A percentile compares a stretch with the other conserved stretches of the same genome.
Evolutionary conservation across 2,888 invertebrate species (phyloP).

Genomic region (Brenthis daphne): DNA sequence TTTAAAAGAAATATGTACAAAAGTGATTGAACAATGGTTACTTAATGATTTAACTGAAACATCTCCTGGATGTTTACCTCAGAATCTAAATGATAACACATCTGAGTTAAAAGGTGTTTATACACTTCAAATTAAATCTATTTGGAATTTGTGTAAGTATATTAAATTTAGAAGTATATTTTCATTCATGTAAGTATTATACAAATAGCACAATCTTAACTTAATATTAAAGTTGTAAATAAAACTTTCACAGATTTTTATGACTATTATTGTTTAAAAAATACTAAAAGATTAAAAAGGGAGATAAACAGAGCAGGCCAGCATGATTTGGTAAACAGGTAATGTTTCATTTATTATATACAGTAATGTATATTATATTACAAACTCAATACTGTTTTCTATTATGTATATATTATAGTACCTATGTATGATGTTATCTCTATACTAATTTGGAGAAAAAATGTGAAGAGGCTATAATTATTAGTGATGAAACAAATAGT

Average conservation of each 20-base stretch:
- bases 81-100: not conserved
- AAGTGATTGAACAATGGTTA: conserved; percentile 7
- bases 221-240: not conserved
- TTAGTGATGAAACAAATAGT: not conserved
- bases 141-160: not conserved
- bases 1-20: not conserved
- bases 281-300: not conserved
- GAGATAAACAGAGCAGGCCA: not conserved
- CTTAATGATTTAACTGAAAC: conserved; percentile 2
- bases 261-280: not conserved
- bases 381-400: too few species aligned
- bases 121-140: conserved; percentile 4
- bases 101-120: not conserved
- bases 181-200: not conserved
- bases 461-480: not conserved
- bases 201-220: not conserved
- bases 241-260: not conserved
- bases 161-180: not conserved
- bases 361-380: too few species aligned
- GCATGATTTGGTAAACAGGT: not conserved
- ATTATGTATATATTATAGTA: too few species aligned
- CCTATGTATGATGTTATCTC: too few species aligned
- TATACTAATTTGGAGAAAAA: not conserved
- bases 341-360: not conserved
- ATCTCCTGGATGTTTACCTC: conserved; percentile 6